A percentile compares a stretch with the other conserved stretches of the same genome.
Conservation (phyloP, 2,113 vertebrate genomes). For the Misgurnus mizolepis region DNA sequence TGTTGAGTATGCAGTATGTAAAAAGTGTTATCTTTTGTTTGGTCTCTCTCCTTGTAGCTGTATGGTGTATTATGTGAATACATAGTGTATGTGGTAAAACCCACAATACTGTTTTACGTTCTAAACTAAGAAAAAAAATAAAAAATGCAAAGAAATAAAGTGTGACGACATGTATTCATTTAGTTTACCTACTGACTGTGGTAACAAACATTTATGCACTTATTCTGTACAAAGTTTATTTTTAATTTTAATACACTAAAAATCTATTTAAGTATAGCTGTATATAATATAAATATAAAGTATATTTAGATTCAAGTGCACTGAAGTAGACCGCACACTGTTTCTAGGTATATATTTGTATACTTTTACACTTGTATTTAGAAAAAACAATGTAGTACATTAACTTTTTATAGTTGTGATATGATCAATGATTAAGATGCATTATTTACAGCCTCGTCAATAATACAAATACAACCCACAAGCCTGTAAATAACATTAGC, state of each 20-base stretch:
- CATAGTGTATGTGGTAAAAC: slow-evolving; percentile 81
- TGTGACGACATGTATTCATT: not conserved
- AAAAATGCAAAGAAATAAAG: slow-evolving; percentile 67
- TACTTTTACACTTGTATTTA: too few species aligned
- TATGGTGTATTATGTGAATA: slow-evolving; percentile 85
- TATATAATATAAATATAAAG: too few species aligned
- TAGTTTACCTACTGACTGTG: not conserved
- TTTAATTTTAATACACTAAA: too few species aligned
- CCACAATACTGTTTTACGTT: slow-evolving; percentile 86
- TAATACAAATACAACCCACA: not conserved
- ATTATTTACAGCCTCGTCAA: not conserved
- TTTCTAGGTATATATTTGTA: too few species aligned
- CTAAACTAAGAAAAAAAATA: slow-evolving; percentile 75
- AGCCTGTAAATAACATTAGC: too few species aligned
- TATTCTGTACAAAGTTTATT: too few species aligned
- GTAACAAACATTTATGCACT: too few species aligned
- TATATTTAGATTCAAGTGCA: too few species aligned
- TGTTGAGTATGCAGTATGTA: slow-evolving; percentile 85
- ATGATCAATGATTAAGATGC: not conserved
- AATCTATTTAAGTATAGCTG: too few species aligned
- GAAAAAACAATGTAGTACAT: too few species aligned
- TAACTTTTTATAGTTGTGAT: too few species aligned
- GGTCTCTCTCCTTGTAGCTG: slow-evolving; percentile 83
- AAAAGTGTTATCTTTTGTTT: slow-evolving; percentile 80
- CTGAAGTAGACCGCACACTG: too few species aligned